phyloP scores from a whole-genome alignment of 2,888 invertebrate species.

The Andrena marginata region DNA sequence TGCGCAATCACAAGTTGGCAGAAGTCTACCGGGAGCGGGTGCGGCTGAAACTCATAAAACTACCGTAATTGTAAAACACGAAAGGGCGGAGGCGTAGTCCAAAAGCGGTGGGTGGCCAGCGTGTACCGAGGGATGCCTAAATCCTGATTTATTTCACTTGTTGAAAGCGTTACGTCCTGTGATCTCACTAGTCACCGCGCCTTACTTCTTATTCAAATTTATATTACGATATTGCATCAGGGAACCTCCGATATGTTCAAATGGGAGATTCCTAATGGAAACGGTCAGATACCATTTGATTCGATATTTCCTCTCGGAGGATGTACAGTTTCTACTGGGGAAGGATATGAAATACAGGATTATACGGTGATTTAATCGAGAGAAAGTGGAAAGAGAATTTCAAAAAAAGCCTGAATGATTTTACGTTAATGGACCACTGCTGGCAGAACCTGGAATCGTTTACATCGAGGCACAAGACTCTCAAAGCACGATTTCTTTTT shows the following conservation, averaged over 20 bases:
- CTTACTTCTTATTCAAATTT: not conserved
- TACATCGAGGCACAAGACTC: constrained; percentile 73
- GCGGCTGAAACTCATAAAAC: constrained; percentile 81
- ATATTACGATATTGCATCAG: not conserved
- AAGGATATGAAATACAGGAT: not conserved
- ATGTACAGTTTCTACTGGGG: not conserved
- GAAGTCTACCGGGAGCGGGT: constrained; percentile 77
- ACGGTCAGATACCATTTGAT: not conserved
- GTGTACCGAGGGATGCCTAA: constrained; percentile 59
- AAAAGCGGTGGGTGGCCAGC: constrained; percentile 61
- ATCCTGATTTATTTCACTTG: constrained; percentile 77
- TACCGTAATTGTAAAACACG: constrained; percentile 82
- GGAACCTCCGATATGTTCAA: not conserved
- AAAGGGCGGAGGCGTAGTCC: constrained; percentile 68
- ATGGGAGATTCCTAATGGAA: not conserved
- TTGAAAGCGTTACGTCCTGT: constrained; percentile 71
- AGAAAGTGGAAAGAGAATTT: constrained; percentile 35
- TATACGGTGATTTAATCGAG: not conserved
- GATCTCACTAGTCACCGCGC: not conserved
- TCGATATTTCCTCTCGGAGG: not conserved
- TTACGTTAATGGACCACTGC: constrained; percentile 52
- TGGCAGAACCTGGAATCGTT: constrained; percentile 70
- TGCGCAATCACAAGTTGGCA: constrained; percentile 83
- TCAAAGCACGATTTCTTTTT: constrained; percentile 78
- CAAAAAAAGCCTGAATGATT: constrained; percentile 38